Percentiles rank a stretch among this genome's conserved stretches.
phyloP scores from a whole-genome alignment of 2,797 vertebrate species.

The Squalus acanthias region DNA sequence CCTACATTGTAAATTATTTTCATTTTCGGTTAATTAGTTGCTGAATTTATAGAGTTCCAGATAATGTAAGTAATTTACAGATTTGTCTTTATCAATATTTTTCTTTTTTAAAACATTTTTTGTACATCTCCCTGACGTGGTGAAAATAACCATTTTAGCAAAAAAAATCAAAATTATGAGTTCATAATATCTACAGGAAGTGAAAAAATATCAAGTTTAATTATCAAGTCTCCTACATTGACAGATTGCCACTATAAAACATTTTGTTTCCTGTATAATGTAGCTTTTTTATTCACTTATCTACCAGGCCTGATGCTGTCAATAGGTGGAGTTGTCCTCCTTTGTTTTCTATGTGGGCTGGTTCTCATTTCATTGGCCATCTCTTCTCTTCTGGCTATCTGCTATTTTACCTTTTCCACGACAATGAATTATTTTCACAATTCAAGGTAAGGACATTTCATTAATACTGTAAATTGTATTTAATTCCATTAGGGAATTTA shows the following conservation, averaged over 20 bases:
- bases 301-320: constrained; percentile 61
- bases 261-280: background rate
- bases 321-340: constrained; percentile 57
- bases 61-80: background rate
- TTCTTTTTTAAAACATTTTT: background rate
- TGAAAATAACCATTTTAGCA: background rate
- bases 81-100: background rate
- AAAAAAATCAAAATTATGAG: background rate
- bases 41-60: background rate
- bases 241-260: background rate
- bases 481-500: background rate
- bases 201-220: background rate
- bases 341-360: constrained; percentile 65
- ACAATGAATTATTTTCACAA: constrained; percentile 56
- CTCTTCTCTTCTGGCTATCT: constrained; percentile 54
- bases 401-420: constrained; percentile 55
- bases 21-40: background rate
- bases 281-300: constrained; percentile 34
- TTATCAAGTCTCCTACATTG: background rate
- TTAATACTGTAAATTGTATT: background rate
- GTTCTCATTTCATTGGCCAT: constrained; percentile 56
- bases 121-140: background rate
- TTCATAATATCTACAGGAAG: background rate
- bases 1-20: background rate
- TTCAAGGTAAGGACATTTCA: constrained; percentile 51